These are phyloP conservation scores for Ginglymostoma cirratum DNA, from an alignment of 2,113 vertebrate genomes.

Conservation along the genomic window DNA sequence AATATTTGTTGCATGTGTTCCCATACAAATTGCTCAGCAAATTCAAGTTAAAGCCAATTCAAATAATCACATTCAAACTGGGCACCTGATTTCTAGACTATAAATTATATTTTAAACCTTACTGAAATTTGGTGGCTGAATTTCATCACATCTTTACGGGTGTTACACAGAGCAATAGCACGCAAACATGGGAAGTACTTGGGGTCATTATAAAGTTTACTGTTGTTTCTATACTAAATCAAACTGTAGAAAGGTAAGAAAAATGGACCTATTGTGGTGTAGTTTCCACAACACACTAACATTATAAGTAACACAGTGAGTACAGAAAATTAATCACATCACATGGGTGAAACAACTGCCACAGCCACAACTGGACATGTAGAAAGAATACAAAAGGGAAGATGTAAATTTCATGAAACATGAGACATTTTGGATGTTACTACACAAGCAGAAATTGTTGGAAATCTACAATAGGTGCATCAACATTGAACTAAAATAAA, in stretches of 20 bases:
- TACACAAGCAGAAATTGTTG: background rate
- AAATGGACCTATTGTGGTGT: background rate
- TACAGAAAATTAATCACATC: background rate
- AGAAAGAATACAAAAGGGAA: background rate
- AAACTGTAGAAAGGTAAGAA: background rate
- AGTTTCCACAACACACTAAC: background rate
- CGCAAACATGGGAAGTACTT: background rate
- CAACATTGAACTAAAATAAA: background rate
- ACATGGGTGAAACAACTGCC: background rate
- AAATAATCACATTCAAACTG: background rate
- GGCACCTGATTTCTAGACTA: background rate
- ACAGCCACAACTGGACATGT: background rate
- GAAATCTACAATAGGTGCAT: background rate
- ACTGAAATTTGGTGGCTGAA: constrained; percentile 6
- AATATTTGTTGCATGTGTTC: background rate
- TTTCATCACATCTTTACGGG: background rate
- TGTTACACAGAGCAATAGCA: background rate
- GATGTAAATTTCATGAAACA: background rate
- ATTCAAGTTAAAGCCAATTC: background rate
- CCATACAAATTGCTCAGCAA: background rate
- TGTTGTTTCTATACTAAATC: background rate
- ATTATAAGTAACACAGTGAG: background rate
- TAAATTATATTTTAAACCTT: background rate
- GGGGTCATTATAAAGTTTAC: background rate
- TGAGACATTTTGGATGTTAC: background rate